A percentile compares a stretch with the other conserved stretches of the same genome.
Conservation (phyloP, 2,113 vertebrate genomes). For the Lagopus leucura region DNA sequence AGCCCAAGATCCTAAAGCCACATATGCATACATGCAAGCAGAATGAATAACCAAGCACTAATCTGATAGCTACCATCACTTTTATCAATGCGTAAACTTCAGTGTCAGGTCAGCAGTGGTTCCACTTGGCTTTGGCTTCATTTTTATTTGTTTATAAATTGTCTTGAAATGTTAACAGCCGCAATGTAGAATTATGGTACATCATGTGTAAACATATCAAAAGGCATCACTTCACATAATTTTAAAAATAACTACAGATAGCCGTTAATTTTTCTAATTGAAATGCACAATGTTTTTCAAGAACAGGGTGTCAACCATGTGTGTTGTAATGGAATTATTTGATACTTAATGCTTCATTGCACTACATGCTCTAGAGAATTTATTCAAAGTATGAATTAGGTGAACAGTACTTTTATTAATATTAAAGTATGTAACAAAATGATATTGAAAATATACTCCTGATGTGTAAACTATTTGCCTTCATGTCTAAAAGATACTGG, state of each 20-base stretch:
- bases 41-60: background rate
- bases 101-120: background rate
- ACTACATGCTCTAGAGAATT: background rate
- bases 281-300: background rate
- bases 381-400: background rate
- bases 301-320: background rate
- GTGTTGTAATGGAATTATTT: background rate
- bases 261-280: background rate
- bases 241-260: background rate
- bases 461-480: background rate
- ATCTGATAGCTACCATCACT: background rate
- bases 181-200: background rate
- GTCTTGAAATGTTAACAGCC: background rate
- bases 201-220: background rate
- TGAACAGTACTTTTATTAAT: background rate
- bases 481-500: background rate
- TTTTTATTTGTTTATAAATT: background rate
- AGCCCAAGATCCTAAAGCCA: background rate
- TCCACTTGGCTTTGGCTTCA: background rate
- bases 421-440: background rate
- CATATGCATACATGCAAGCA: background rate
- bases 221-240: background rate
- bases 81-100: background rate
- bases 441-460: background rate
- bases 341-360: background rate